phyloP scores from a whole-genome alignment of 2,113 vertebrate genomes.

The Pterophyllum scalare region DNA sequence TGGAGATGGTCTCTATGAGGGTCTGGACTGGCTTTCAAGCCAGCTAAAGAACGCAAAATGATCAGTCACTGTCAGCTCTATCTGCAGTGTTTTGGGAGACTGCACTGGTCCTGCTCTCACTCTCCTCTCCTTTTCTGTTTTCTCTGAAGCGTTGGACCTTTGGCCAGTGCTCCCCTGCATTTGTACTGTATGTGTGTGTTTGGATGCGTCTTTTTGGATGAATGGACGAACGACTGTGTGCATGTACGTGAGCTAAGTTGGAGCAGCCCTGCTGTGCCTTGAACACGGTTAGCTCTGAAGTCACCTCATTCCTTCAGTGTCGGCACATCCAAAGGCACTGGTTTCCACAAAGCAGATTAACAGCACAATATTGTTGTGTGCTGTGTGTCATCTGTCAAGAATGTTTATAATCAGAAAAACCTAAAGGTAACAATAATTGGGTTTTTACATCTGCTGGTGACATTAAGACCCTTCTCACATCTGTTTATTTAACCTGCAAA shows the following conservation, averaged over 20 bases:
- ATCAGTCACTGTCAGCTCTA: constrained; percentile 66
- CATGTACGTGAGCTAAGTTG: constrained; percentile 63
- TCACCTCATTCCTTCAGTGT: constrained; percentile 38
- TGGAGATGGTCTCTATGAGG: constrained; percentile 86
- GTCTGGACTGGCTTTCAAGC: constrained; percentile 87
- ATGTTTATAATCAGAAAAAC: constrained; percentile 33
- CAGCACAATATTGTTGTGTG: constrained; percentile 48
- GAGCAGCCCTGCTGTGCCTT: constrained; percentile 79
- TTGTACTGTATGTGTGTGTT: constrained; percentile 58
- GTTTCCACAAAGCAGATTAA: constrained; percentile 57
- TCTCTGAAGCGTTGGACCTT: constrained; percentile 38
- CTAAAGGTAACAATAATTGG: constrained; percentile 22
- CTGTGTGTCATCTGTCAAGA: constrained; percentile 35
- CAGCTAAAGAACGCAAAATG: constrained; percentile 85
- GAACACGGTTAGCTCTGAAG: constrained; percentile 59
- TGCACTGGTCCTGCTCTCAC: constrained; percentile 47
- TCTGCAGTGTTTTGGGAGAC: constrained; percentile 57
- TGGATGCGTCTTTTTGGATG: constrained; percentile 33
- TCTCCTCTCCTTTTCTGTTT: constrained; percentile 19
- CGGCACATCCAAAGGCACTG: constrained; percentile 32
- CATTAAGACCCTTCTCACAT: constrained; percentile 15
- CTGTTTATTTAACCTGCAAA: neutral
- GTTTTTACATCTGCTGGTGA: constrained; percentile 6
- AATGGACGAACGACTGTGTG: neutral
- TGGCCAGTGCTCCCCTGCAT: constrained; percentile 59